Evolutionary conservation across 2,888 invertebrate species (phyloP).

Genomic region (Allophyes oxyacanthae): DNA sequence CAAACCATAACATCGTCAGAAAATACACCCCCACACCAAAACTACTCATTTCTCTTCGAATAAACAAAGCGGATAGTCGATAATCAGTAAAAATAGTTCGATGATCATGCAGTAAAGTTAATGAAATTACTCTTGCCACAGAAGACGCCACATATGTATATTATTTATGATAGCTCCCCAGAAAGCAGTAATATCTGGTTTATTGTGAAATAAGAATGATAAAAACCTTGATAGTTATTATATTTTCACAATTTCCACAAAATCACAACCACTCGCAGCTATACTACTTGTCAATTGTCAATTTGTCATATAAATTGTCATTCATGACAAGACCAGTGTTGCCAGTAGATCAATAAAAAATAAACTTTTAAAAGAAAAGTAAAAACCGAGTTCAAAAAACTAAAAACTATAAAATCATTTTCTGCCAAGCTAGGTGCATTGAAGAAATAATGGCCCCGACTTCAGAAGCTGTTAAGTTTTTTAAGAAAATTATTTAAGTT

Average conservation of each 20-base stretch:
- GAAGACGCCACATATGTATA: conserved; percentile 60
- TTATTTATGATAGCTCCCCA: conserved; percentile 54
- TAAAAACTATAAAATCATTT: too few species aligned
- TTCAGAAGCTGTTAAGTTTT: too few species aligned
- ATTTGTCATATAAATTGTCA: too few species aligned
- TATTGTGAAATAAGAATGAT: conserved; percentile 51
- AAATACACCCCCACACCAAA: conserved; percentile 92
- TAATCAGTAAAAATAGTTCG: conserved; percentile 51
- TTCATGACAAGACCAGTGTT: too few species aligned
- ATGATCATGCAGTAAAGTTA: conserved; percentile 63
- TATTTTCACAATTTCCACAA: conserved; percentile 55
- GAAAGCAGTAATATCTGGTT: conserved; percentile 63
- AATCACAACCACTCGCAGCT: conserved; percentile 46
- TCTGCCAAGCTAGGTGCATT: too few species aligned
- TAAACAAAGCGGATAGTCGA: conserved; percentile 54
- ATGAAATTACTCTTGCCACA: conserved; percentile 64
- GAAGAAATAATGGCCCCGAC: too few species aligned
- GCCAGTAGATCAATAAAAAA: too few species aligned
- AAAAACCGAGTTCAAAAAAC: too few species aligned
- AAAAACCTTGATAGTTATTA: conserved; percentile 53
- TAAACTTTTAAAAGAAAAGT: too few species aligned
- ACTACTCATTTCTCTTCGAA: conserved; percentile 72
- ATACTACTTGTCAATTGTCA: conserved; percentile 21
- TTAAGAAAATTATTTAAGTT: too few species aligned
- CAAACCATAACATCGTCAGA: conserved; percentile 90